Evolutionary conservation across 2,888 invertebrate genomes (phyloP).

Genomic region (Drosophila quinaria): DNA sequence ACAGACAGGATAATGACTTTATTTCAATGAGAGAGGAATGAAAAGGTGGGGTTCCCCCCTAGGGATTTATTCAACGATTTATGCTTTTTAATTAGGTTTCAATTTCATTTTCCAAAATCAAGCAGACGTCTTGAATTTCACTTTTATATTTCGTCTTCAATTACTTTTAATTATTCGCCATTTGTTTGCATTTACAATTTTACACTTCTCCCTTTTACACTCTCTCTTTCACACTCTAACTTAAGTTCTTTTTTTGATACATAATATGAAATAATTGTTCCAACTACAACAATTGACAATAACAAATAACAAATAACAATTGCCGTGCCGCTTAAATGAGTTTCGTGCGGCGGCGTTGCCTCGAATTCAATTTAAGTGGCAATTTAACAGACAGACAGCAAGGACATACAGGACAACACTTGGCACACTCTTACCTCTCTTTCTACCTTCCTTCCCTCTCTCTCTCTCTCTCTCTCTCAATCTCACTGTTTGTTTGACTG

Average conservation of each 20-base stretch:
- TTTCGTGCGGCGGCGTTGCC: constrained; percentile 45
- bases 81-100: constrained; percentile 66
- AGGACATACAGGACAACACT: constrained; percentile 5
- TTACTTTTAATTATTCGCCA: constrained; percentile 75
- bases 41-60: background rate
- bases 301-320: constrained; percentile 47
- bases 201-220: constrained; percentile 8
- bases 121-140: constrained; percentile 46
- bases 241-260: constrained; percentile 38
- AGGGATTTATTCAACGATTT: constrained; percentile 36
- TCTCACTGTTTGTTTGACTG: constrained; percentile 43
- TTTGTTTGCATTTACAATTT: constrained; percentile 56
- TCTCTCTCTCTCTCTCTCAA: background rate
- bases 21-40: constrained; percentile 48
- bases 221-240: background rate
- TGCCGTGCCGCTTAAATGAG: constrained; percentile 65
- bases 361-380: constrained; percentile 64
- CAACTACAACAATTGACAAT: constrained; percentile 24
- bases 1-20: constrained; percentile 65
- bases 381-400: constrained; percentile 31
- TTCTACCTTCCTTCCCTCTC: background rate
- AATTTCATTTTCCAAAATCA: constrained; percentile 25
- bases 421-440: no score
- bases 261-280: constrained; percentile 66
- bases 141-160: constrained; percentile 55